Evolutionary conservation across 2,113 vertebrate genomes (phyloP).

Genomic region (Brachyhypopomus gauderio): DNA sequence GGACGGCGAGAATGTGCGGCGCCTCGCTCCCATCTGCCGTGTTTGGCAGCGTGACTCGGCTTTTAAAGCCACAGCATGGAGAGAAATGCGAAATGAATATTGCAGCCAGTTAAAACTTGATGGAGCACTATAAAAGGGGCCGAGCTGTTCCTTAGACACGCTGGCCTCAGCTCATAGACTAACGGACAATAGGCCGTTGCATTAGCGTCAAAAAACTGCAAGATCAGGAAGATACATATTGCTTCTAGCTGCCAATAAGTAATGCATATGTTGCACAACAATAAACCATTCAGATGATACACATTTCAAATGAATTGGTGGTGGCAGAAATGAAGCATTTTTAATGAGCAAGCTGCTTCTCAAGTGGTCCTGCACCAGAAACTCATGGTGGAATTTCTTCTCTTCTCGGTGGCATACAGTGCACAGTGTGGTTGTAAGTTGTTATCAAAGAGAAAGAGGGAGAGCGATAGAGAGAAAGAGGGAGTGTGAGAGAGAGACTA

Average conservation of each 20-base stretch:
- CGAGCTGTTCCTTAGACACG: conserved; percentile 26
- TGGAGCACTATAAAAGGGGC: conserved; percentile 26
- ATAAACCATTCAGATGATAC: conserved; percentile 11
- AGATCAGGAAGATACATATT: not conserved
- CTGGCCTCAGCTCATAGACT: conserved; percentile 2
- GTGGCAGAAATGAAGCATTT: conserved; percentile 18
- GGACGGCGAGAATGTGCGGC: conserved; percentile 50
- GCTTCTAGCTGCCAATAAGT: conserved; percentile 20
- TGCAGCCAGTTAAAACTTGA: conserved; percentile 41
- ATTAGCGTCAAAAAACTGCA: not conserved
- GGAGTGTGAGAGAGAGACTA: not conserved
- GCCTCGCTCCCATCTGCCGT: conserved; percentile 53
- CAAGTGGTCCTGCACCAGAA: conserved; percentile 30
- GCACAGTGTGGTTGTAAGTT: conserved; percentile 27
- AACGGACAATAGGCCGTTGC: not conserved
- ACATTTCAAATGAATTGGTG: conserved; percentile 18
- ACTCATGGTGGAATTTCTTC: conserved; percentile 30
- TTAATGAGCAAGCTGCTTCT: conserved; percentile 39
- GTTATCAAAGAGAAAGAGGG: conserved; percentile 29
- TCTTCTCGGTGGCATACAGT: not conserved
- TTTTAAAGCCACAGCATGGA: conserved; percentile 45
- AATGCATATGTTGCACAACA: conserved; percentile 23
- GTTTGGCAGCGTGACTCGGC: conserved; percentile 25
- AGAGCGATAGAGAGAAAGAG: not conserved
- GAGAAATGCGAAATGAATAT: conserved; percentile 31